A percentile compares a stretch with the other conserved stretches of the same genome.
phyloP scores from a whole-genome alignment of 2,113 vertebrate genomes.

The Arenaria interpres region DNA sequence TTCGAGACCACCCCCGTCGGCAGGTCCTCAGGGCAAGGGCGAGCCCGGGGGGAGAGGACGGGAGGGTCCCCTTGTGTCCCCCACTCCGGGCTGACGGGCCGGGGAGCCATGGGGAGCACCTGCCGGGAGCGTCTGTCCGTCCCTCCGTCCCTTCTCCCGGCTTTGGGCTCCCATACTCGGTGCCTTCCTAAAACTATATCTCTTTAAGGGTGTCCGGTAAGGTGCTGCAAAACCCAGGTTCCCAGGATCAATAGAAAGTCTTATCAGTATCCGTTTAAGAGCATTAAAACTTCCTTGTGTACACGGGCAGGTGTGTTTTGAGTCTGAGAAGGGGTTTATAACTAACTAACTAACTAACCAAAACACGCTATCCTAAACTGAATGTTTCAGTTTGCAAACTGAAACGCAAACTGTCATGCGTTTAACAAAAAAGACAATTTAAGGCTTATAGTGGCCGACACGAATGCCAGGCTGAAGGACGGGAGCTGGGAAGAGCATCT shows the following conservation, averaged over 20 bases:
- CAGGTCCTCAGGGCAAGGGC: background rate
- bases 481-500: background rate
- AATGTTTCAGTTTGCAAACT: background rate
- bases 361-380: background rate
- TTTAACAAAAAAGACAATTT: background rate
- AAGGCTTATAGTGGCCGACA: background rate
- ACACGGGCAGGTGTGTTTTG: rapidly evolving
- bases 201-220: background rate
- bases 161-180: rapidly evolving
- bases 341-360: background rate
- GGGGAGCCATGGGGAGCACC: background rate
- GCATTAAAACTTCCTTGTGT: background rate
- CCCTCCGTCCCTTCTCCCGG: background rate
- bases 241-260: rapidly evolving
- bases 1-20: rapidly evolving
- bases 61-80: background rate
- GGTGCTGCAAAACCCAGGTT: no score
- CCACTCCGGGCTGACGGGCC: background rate
- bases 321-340: background rate
- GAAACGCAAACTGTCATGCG: background rate
- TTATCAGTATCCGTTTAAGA: rapidly evolving
- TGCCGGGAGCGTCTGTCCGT: background rate
- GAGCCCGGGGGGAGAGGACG: rapidly evolving
- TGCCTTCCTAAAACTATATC: background rate
- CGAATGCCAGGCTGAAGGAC: background rate